Evolutionary conservation across 1,140 invertebrate genomes (phyloP), one percentile per base, ranked within the genome.

Genomic region (Saccostrea echinata): DNA sequence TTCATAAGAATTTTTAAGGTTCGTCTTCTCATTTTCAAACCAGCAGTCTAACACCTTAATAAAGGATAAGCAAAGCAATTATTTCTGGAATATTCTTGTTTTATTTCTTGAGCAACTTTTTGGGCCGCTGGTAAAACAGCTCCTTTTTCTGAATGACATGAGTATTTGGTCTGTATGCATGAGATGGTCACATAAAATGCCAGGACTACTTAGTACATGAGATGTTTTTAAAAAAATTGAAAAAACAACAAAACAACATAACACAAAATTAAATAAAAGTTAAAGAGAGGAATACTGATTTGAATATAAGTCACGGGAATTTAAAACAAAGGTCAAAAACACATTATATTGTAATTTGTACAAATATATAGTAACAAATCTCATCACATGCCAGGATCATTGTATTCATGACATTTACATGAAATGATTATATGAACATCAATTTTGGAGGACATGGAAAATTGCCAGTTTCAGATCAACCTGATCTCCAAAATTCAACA

Each of bases 151-250:
- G 68, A 76, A 30, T 76, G 68, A 3, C 11, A 76, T 12, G 68
- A 61, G 68, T 76, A 76, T 76, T 61, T 76, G 68, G 68, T 76
- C 68, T 8, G 33, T 30, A 76, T 35, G 33, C 68, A 76, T 76
- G 18, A 61, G 0, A 61, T 61, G 55, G 18, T 61, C 55, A 61
- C n/a, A 21, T 61, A 9, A 55, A 55, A 55, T n/a, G n/a, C n/a
- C n/a, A n/a, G n/a, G n/a, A 55, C 53, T 13, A 16, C 18, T 55
- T 55, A 11, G 18, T 16, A 55, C 11, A 55, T 55, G 53, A 55
- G 53, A 55, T 16, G 18, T 16, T 55, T 13, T 9, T n/a, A n/a
- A n/a, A n/a, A n/a, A n/a, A n/a, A 43, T 43, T 4, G 43, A 9
- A 43, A 43, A 43, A 43, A 43, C 43, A n/a, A n/a, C n/a, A n/a